A percentile compares a stretch with the other conserved stretches of the same genome.
Evolutionary conservation across 2,888 invertebrate species (phyloP).

Genomic region (Gastrophysa polygoni): DNA sequence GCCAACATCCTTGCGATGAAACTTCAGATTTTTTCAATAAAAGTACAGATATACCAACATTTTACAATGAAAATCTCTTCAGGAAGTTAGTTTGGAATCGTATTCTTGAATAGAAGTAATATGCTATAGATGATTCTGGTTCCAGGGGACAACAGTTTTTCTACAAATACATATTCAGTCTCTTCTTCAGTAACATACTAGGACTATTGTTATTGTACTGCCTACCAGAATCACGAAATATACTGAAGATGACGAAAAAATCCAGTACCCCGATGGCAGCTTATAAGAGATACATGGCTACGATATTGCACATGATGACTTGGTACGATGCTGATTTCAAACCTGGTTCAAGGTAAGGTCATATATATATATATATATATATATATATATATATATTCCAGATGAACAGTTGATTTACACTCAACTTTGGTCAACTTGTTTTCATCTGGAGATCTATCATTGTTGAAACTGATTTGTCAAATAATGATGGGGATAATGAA

Average conservation of each 20-base stretch:
- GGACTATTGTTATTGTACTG: slow-evolving; percentile 78
- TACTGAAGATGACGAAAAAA: slow-evolving; percentile 73
- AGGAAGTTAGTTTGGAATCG: slow-evolving; percentile 61
- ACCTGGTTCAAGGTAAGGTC: slow-evolving; percentile 64
- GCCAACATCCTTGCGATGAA: slow-evolving; percentile 61
- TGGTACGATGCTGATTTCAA: slow-evolving; percentile 79
- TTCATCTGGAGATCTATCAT: too few species aligned
- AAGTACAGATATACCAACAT: slow-evolving; percentile 65
- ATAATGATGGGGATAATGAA: too few species aligned
- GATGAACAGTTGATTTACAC: too few species aligned
- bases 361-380: too few species aligned
- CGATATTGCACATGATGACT: slow-evolving; percentile 73
- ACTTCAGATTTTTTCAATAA: slow-evolving; percentile 55
- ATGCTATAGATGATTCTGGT: slow-evolving; percentile 29
- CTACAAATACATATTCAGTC: slow-evolving; percentile 69
- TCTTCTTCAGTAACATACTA: slow-evolving; percentile 74
- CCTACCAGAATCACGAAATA: slow-evolving; percentile 68
- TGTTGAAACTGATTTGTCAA: too few species aligned
- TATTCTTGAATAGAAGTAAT: not conserved
- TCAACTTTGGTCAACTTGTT: too few species aligned
- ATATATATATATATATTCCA: too few species aligned
- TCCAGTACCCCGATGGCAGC: slow-evolving; percentile 70
- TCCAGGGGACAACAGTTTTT: slow-evolving; percentile 76
- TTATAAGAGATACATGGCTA: slow-evolving; percentile 78
- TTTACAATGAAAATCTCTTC: slow-evolving; percentile 71